phyloP scores from a whole-genome alignment of 2,113 vertebrate genomes.

The Psephotus haematonotus region DNA sequence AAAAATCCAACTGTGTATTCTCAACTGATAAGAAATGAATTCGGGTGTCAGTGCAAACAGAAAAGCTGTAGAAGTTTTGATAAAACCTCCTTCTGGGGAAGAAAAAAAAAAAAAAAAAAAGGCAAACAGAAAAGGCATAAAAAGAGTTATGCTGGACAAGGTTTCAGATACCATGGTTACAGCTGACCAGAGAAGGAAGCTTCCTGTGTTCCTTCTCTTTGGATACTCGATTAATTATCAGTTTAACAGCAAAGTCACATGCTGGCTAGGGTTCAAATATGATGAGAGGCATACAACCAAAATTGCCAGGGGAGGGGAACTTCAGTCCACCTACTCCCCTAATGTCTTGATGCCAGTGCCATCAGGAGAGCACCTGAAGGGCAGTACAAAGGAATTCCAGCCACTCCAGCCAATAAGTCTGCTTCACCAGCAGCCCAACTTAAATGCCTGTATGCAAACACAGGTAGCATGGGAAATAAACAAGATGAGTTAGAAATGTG shows the following conservation, averaged over 20 bases:
- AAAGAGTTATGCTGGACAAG: neutral
- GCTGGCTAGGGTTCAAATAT: neutral
- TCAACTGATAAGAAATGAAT: slow-evolving; percentile 34
- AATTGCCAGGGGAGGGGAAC: neutral
- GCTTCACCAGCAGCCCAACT: neutral
- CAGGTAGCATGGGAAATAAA: neutral
- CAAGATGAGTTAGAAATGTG: neutral
- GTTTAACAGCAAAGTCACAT: neutral
- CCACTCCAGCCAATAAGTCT: neutral
- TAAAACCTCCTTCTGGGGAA: neutral
- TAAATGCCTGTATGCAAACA: neutral
- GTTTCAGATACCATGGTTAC: slow-evolving; percentile 3
- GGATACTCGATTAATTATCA: neutral
- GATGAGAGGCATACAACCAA: neutral
- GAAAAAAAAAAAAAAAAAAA: neutral
- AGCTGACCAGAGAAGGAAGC: neutral
- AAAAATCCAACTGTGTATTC: slow-evolving; percentile 31
- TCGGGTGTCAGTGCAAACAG: neutral
- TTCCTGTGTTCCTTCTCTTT: neutral
- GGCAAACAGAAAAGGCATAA: neutral
- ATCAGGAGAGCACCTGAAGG: neutral
- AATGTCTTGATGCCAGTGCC: neutral
- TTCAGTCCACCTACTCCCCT: neutral
- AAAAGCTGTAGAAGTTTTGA: neutral
- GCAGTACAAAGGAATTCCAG: neutral